Evolutionary conservation across 2,797 vertebrate species (phyloP).

Genomic region (Cynodonichthys magdalenae): DNA sequence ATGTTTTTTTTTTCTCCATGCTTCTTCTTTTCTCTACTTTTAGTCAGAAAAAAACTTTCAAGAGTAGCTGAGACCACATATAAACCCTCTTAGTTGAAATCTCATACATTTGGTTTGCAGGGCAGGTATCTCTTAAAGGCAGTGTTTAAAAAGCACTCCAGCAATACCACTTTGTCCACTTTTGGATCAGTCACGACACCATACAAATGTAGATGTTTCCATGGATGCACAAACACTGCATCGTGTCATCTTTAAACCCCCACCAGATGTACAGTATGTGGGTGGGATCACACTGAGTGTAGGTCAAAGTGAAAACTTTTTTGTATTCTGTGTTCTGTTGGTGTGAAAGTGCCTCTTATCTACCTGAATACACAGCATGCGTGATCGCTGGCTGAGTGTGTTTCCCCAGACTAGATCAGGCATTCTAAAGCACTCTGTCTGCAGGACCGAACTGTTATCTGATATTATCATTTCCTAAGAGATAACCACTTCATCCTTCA

Average conservation of each 20-base stretch:
- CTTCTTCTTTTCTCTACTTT: constrained; percentile 10
- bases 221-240: constrained; percentile 29
- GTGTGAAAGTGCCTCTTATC: constrained; percentile 48
- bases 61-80: constrained; percentile 19
- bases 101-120: constrained; percentile 1
- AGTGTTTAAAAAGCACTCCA: constrained; percentile 51
- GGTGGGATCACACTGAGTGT: constrained; percentile 51
- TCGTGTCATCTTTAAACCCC: constrained; percentile 34
- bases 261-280: constrained; percentile 40
- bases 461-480: constrained; percentile 15
- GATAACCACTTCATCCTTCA: neutral
- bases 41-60: constrained; percentile 20
- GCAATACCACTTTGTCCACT: constrained; percentile 46
- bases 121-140: constrained; percentile 45
- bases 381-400: constrained; percentile 30
- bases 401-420: constrained; percentile 40
- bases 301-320: constrained; percentile 50
- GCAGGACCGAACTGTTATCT: constrained; percentile 29
- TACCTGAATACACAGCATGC: constrained; percentile 25
- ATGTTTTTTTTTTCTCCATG: constrained; percentile 15
- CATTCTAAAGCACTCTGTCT: constrained; percentile 32
- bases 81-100: constrained; percentile 14
- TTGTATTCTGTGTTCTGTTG: constrained; percentile 42
- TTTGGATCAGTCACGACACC: constrained; percentile 64
- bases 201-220: constrained; percentile 39